Conservation (phyloP, 2,113 vertebrate genomes). For the Reinhardtius hippoglossoides region DNA sequence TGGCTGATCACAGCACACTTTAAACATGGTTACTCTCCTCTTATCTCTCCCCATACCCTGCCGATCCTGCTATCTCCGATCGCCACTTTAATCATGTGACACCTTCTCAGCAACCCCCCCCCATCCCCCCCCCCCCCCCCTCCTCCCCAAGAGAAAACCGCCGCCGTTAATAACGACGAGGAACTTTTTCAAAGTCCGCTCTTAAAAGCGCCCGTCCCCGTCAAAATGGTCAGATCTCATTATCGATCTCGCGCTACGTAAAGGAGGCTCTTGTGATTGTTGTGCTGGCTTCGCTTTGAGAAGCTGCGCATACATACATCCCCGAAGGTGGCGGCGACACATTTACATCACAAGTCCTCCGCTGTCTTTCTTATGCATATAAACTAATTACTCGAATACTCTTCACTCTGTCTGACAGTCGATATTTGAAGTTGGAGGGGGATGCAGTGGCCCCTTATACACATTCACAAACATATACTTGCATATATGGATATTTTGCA, state of each 20-base stretch:
- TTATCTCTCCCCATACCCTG: conserved; percentile 78
- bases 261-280: conserved; percentile 50
- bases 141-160: conserved; percentile 65
- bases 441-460: conserved; percentile 1
- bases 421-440: conserved; percentile 58
- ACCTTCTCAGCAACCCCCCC: conserved; percentile 57
- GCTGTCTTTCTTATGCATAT: conserved; percentile 69
- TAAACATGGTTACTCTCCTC: conserved; percentile 79
- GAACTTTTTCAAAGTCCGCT: conserved; percentile 74
- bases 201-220: conserved; percentile 68
- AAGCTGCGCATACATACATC: conserved; percentile 45
- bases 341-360: conserved; percentile 54
- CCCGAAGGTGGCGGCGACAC: conserved; percentile 14
- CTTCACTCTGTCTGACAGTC: conserved; percentile 62
- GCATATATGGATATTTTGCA: conserved; percentile 7
- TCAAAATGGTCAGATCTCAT: conserved; percentile 79
- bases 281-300: conserved; percentile 51
- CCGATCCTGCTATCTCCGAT: conserved; percentile 78
- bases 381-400: conserved; percentile 52
- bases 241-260: conserved; percentile 44
- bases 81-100: conserved; percentile 81
- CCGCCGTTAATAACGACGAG: conserved; percentile 67
- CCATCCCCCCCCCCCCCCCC: not conserved
- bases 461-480: conserved; percentile 37
- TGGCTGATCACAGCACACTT: conserved; percentile 83